phyloP scores from a whole-genome alignment of 2,113 vertebrate species.

The Catharus fuscescens region DNA sequence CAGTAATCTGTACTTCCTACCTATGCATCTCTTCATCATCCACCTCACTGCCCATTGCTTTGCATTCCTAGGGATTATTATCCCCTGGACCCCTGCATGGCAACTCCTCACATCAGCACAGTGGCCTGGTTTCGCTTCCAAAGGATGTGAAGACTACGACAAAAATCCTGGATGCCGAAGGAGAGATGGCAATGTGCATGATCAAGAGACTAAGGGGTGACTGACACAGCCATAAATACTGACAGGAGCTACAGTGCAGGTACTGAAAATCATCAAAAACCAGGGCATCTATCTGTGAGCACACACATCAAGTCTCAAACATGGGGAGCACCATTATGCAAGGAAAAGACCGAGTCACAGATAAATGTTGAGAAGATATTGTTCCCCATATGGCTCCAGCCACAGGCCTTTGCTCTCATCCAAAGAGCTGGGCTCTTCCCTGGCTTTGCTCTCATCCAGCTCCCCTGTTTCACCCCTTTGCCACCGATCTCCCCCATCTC shows the following conservation, averaged over 20 bases:
- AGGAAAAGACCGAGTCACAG: neutral
- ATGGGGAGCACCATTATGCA: rapidly evolving
- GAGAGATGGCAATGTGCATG: rapidly evolving
- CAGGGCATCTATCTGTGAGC: rapidly evolving
- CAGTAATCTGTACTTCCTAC: constrained; percentile 12
- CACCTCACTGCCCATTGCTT: neutral
- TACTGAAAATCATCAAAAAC: neutral
- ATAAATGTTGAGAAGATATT: neutral
- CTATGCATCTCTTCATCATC: neutral
- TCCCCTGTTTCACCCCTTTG: neutral
- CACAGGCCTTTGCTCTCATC: rapidly evolving
- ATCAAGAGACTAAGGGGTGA: neutral
- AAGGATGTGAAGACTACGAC: neutral
- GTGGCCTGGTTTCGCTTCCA: neutral
- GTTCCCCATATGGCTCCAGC: neutral
- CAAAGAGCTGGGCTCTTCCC: too few relatives aligned
- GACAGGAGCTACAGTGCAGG: rapidly evolving
- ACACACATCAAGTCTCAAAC: neutral
- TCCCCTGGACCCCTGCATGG: neutral
- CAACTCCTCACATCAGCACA: neutral
- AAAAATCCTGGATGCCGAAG: rapidly evolving
- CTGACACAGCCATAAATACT: neutral
- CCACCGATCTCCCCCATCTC: neutral
- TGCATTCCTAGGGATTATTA: neutral
- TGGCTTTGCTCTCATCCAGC: rapidly evolving